These are phyloP conservation scores for Drosophila serrata DNA, from an alignment of 1,140 invertebrate species.

Conservation along the genomic window DNA sequence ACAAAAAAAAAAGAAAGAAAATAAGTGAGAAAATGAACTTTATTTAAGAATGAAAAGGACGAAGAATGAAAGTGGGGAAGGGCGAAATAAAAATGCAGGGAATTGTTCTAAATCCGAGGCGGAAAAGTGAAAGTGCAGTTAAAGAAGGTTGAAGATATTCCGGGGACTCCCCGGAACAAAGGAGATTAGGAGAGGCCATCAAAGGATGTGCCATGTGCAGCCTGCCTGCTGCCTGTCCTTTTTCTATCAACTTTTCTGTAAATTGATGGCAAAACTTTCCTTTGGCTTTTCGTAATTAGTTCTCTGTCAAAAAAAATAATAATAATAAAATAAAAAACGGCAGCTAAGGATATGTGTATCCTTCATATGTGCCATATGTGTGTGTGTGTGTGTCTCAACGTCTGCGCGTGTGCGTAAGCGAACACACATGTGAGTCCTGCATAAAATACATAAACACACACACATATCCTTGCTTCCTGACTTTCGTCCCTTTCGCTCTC, in stretches of 20 bases:
- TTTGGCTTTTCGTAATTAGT: conserved; percentile 76
- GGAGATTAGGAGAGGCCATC: conserved; percentile 14
- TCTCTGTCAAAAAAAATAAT: conserved; percentile 23
- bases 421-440: conserved; percentile 42
- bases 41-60: conserved; percentile 31
- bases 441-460: conserved; percentile 54
- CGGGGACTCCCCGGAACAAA: background rate
- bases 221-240: background rate
- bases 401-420: conserved; percentile 45
- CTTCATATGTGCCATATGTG: conserved; percentile 1
- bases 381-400: background rate
- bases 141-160: background rate
- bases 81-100: conserved; percentile 64
- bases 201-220: conserved; percentile 16
- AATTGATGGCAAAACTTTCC: conserved; percentile 65
- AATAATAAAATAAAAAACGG: background rate
- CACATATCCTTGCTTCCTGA: conserved; percentile 6
- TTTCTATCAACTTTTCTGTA: conserved; percentile 12
- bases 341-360: conserved; percentile 28
- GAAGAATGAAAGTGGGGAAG: conserved; percentile 10
- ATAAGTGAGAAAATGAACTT: conserved; percentile 22
- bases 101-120: conserved; percentile 73
- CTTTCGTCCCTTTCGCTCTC: conserved; percentile 20
- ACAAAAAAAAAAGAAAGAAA: conserved; percentile 11
- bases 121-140: conserved; percentile 61